Percentiles rank a stretch among this genome's conserved stretches.
These are phyloP conservation scores for Diplazon laetatorius DNA, from an alignment of 2,888 invertebrate species.

Conservation along the genomic window DNA sequence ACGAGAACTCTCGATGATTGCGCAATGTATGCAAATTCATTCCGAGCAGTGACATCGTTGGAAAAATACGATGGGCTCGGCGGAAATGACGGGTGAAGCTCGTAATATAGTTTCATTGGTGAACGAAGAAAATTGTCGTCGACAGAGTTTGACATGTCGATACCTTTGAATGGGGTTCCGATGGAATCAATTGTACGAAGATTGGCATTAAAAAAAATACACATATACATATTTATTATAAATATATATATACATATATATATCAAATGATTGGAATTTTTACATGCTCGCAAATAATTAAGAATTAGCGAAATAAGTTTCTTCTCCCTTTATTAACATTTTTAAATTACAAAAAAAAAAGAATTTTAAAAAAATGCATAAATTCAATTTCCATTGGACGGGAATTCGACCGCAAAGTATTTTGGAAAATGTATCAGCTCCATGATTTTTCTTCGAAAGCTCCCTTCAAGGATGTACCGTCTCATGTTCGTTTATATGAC, in stretches of 20 bases:
- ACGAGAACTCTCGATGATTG: slow-evolving; percentile 23
- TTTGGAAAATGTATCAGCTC: too few relatives aligned
- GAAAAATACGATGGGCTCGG: slow-evolving; percentile 31
- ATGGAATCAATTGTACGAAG: too few relatives aligned
- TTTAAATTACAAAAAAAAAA: neutral
- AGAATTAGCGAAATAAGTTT: too few relatives aligned
- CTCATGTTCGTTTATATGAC: neutral
- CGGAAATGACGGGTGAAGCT: slow-evolving; percentile 29
- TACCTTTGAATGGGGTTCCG: too few relatives aligned
- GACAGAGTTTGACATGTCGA: too few relatives aligned
- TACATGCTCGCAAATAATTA: too few relatives aligned
- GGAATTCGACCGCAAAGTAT: neutral
- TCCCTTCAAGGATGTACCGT: slow-evolving; percentile 1
- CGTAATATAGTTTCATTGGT: neutral
- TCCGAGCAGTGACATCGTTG: slow-evolving; percentile 21
- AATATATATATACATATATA: too few relatives aligned
- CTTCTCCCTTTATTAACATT: too few relatives aligned
- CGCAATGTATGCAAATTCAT: slow-evolving; percentile 34
- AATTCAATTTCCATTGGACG: neutral
- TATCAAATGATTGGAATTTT: too few relatives aligned
- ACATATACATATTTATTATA: too few relatives aligned
- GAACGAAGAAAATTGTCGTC: slow-evolving; percentile 7
- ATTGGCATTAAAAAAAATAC: too few relatives aligned
- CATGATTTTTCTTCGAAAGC: too few relatives aligned
- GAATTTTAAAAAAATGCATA: neutral